phyloP scores from a whole-genome alignment of 2,113 vertebrate genomes.

The Haemorhous mexicanus region DNA sequence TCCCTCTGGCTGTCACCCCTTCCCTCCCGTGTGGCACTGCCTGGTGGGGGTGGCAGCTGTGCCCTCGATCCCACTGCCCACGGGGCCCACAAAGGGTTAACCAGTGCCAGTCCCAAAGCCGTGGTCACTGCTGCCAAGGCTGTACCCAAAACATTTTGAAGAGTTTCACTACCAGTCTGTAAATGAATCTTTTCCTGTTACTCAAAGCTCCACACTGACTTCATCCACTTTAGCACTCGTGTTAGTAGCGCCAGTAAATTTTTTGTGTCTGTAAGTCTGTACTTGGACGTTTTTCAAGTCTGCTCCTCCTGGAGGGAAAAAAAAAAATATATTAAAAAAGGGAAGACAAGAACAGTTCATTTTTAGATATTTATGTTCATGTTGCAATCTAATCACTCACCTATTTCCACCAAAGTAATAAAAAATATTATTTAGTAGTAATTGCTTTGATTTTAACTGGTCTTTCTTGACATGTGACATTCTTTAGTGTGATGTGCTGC shows the following conservation, averaged over 20 bases:
- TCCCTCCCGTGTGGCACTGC: neutral
- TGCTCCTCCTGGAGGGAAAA: neutral
- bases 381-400: neutral
- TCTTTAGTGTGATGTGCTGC: neutral
- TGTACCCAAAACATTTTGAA: neutral
- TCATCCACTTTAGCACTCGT: neutral
- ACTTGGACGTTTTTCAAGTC: neutral
- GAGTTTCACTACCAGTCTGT: neutral
- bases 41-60: accelerated
- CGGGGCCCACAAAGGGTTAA: neutral
- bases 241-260: neutral
- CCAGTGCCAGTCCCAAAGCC: neutral
- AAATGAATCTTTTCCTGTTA: neutral
- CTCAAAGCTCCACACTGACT: neutral
- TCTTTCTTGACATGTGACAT: neutral
- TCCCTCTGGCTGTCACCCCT: neutral
- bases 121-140: neutral
- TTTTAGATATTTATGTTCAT: neutral
- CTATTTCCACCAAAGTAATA: neutral
- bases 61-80: neutral
- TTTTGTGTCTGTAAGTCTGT: neutral
- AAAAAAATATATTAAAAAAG: neutral
- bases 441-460: neutral
- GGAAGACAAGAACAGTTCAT: neutral
- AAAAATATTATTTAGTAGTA: neutral